Evolutionary conservation across 1,140 invertebrate species (phyloP), one percentile per base, ranked within the genome.

Genomic region (Mizuhopecten yessoensis): DNA sequence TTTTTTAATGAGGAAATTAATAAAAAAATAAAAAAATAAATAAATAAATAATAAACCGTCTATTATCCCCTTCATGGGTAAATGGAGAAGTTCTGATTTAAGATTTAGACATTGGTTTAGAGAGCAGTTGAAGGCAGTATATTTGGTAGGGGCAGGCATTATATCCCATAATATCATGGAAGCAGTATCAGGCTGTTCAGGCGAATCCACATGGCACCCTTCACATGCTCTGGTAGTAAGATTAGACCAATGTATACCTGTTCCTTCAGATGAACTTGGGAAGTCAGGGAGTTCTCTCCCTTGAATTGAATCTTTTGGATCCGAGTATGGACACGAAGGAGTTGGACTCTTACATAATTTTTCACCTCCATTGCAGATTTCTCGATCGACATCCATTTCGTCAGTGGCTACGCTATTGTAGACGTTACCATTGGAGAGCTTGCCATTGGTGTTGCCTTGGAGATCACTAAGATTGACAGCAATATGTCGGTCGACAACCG

Each of bases 391-490:
- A 34, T 96, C 95, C 89, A 94, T 92, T 87, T 97, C 97, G 33
- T 97, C 97, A 34, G 96, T 95, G 2, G 97, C 96, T 23, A 97
- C 97, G 93, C 97, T 97, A 90, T 97, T 97, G 92, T 97, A 97
- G 90, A 97, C 96, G 91, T 97, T 97, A 34, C 97, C 97, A 93
- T 97, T 97, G 92, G 96, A 95, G 91, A 96, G 91, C 95, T 95
- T 96, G 87, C 75, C 97, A 15, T 96, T 96, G 34, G 93, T 89
- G 88, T 92, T 94, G 17, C 94, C 94, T 36, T 94, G 94, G 11
- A 96, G 92, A 93, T 96, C 95, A 94, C 96, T 95, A 36, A 95
- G 93, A 90, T 95, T 95, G 88, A 96, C 94, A 42, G 95, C 95
- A 11, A 96, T 94, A 89, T 96, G 94, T 86, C 95, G 91, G 94